phyloP scores from a whole-genome alignment of 2,888 invertebrate genomes.

The Lepidocyrtinus sp. region DNA sequence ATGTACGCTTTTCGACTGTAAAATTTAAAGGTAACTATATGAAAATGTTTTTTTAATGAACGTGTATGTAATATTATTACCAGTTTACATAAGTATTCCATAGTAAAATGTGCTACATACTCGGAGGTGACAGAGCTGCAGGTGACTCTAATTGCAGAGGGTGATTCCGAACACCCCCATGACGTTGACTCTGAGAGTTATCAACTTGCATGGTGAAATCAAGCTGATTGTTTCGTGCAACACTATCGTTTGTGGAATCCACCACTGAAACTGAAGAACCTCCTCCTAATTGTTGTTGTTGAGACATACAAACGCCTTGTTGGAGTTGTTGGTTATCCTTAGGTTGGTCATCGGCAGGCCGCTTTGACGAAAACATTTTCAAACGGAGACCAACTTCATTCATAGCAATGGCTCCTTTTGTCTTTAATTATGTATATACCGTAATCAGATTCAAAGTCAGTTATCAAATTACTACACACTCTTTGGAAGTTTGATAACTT shows the following conservation, averaged over 20 bases:
- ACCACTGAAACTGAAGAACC: not conserved
- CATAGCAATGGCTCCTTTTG: too few relatives aligned
- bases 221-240: conserved; percentile 19
- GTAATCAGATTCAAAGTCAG: too few relatives aligned
- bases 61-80: too few relatives aligned
- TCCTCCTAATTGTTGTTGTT: conserved; percentile 43
- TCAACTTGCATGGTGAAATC: conserved; percentile 38
- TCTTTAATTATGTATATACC: not conserved
- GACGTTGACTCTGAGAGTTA: conserved; percentile 21
- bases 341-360: conserved; percentile 36
- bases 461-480: too few relatives aligned
- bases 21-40: too few relatives aligned
- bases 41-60: too few relatives aligned
- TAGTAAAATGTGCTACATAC: too few relatives aligned
- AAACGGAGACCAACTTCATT: conserved; percentile 46
- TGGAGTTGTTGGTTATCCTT: not conserved
- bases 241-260: not conserved
- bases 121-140: too few relatives aligned
- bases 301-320: not conserved
- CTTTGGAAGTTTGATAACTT: too few relatives aligned
- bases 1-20: conserved; percentile 31
- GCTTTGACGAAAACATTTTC: conserved; percentile 55
- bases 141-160: not conserved
- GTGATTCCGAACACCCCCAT: not conserved
- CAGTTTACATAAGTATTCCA: too few relatives aligned